Base-by-base conservation (phyloP, 2,797 vertebrate species). In the Acipenser oxyrinchus region DNA sequence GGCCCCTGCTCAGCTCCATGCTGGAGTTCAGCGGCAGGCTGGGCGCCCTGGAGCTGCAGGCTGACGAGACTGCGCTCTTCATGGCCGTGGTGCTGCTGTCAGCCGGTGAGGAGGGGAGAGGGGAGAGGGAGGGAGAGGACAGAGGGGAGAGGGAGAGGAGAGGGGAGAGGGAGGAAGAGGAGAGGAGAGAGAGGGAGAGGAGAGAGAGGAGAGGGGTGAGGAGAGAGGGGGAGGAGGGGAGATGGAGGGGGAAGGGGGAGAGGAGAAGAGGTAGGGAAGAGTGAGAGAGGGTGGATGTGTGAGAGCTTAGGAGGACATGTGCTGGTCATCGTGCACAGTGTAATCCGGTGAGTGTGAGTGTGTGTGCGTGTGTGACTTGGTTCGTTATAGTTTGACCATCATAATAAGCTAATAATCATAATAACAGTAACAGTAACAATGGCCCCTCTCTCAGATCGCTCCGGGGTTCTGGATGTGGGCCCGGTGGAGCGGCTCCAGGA, bases 1-100 rank as follows among this genome's bases (percentile, higher is more conserved):
- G 88, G 55, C 78, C 82, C 5, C 74, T 92, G 67, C 78, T 92
- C 69, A 84, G 89, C 1, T 78, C 88, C 60, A 90, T 90, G 86
- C 91, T 92, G 68, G 87, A 91, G 48, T 92, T 92, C 83, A 89
- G 87, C 37, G 87, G 87, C 73, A 91, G 88, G 77, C 69, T 92
- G 74, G 78, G 82, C 49, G 82, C 86, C 49, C 74, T 92, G 69
- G 72, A 79, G 7, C 82, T 92, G n/a, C 84, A 90, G 72, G 83
- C 86, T 13, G 89, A 92, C 71, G 90, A 92, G 73, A 89, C 90
- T 86, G 90, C 88, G 8, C 89, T 92, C 62, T 92, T 92, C 73
- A 91, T 90, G 88, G 89, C 89, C 10, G 87, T 92, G 74, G 89
- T 92, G 71, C 81, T 92, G 73, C 83, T 92, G 50, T 92, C 89